These are phyloP conservation scores for Luffia ferchaultella DNA, from an alignment of 2,888 invertebrate species.

Conservation along the genomic window DNA sequence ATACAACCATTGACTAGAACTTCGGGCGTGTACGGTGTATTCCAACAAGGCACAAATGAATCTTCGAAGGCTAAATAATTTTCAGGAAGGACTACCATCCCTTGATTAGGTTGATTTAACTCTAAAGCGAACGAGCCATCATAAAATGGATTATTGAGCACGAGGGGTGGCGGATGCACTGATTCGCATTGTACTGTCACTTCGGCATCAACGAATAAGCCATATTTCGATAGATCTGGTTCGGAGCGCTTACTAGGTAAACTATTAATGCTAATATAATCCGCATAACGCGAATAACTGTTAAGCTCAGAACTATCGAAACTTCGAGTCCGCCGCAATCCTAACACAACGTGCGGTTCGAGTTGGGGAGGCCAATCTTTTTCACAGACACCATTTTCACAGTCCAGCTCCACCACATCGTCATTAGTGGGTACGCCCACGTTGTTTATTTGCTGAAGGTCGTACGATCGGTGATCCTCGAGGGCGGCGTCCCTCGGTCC, in stretches of 20 bases:
- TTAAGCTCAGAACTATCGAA: conserved; percentile 51
- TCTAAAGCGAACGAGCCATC: conserved; percentile 48
- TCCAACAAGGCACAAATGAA: conserved; percentile 55
- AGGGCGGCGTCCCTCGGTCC: conserved; percentile 22
- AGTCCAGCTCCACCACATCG: conserved; percentile 10
- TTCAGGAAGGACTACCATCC: conserved; percentile 50
- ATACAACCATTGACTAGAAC: conserved; percentile 31
- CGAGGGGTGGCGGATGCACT: conserved; percentile 39
- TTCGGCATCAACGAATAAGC: conserved; percentile 46
- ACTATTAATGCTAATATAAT: conserved; percentile 28
- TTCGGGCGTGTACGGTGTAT: conserved; percentile 37
- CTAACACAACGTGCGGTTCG: neutral
- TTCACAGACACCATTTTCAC: neutral
- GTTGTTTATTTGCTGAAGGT: conserved; percentile 55
- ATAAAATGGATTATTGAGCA: conserved; percentile 61
- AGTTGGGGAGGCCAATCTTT: neutral
- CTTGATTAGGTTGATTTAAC: conserved; percentile 33
- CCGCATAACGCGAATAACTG: conserved; percentile 27
- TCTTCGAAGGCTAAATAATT: conserved; percentile 62
- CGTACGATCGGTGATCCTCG: conserved; percentile 25
- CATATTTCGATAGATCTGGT: conserved; percentile 54
- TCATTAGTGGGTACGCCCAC: conserved; percentile 51
- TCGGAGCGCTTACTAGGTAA: conserved; percentile 42
- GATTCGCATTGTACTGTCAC: conserved; percentile 38
- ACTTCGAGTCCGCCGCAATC: conserved; percentile 49